phyloP scores from a whole-genome alignment of 2,113 vertebrate species.

The Phoenicopterus ruber region DNA sequence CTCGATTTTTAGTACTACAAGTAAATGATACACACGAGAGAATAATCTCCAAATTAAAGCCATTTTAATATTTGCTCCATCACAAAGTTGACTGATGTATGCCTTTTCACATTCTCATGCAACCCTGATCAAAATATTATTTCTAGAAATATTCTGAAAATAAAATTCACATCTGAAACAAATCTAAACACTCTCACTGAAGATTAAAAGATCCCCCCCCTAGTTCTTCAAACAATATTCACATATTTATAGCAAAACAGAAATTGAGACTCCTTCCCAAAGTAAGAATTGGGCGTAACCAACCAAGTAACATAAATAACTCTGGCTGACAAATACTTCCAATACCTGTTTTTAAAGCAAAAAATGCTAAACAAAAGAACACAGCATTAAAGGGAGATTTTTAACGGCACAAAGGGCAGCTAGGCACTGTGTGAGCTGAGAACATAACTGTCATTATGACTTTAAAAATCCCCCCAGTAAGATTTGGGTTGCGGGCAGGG shows the following conservation, averaged over 20 bases:
- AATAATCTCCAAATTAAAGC: not conserved
- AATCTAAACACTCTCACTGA: not conserved
- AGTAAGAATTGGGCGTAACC: not conserved
- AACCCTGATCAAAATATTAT: not conserved
- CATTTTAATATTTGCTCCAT: not conserved
- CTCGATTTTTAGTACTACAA: not conserved
- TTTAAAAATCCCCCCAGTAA: slow-evolving; percentile 47
- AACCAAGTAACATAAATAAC: not conserved
- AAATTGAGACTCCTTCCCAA: not conserved
- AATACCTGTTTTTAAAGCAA: not conserved
- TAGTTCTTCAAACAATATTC: not conserved
- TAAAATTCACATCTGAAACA: not conserved
- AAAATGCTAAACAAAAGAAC: not conserved
- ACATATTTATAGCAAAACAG: not conserved
- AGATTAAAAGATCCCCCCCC: not conserved
- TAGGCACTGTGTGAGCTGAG: slow-evolving; percentile 44
- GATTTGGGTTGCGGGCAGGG: not conserved
- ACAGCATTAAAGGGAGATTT: slow-evolving; percentile 45
- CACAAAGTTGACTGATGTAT: not conserved
- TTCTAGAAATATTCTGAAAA: not conserved
- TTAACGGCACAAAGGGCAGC: slow-evolving; percentile 59
- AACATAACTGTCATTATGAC: slow-evolving; percentile 50
- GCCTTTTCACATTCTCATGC: not conserved
- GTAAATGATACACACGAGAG: not conserved
- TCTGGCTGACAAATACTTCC: not conserved